Evolutionary conservation across 2,888 invertebrate species (phyloP), one percentile per base, ranked within the genome.

Genomic region (Lepetodrilus schrolli): DNA sequence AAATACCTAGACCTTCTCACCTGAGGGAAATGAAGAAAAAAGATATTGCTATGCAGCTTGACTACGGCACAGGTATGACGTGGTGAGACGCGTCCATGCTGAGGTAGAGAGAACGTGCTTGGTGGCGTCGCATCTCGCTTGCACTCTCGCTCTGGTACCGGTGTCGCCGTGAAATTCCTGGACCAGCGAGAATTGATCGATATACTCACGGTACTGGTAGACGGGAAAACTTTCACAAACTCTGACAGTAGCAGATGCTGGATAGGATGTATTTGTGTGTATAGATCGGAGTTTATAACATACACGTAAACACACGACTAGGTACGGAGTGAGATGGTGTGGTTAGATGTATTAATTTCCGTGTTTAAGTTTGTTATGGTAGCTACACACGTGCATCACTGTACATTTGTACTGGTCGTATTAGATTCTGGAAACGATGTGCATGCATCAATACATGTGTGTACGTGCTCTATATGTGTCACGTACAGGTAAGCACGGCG

Each of bases 161-260:
- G 58, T 30, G 58, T 58, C n/a, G 58, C 34, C 58, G 34, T 30
- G 26, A 58, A 34, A 17, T 58, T 30, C 58, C 34, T 17, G 26
- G 30, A 17, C 58, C 20, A 26, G 26, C 58, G 26, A 8, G 23
- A 17, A n/a, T 58, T 26, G 58, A 58, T 58, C 58, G 34, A 58
- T 58, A 58, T 17, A 23, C 58, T 17, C 13, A 58, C 58, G 58
- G n/a, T n/a, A n/a, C 58, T 30, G 58, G 7, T 30, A 58, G 58
- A 34, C 58, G 58, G 34, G 58, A 58, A 58, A 58, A 58, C 13
- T 58, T 58, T 58, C 30, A 17, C 43, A 26, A 17, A 17, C 10
- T 26, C 58, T 34, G 26, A 34, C 34, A 17, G 58, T 10, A 34
- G 58, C 58, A 58, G 58, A 58, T 58, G 58, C 58, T 58, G 17